A percentile compares a stretch with the other conserved stretches of the same genome.
Evolutionary conservation across 1,140 invertebrate genomes (phyloP).

Genomic region (Matsumurasca onukii): DNA sequence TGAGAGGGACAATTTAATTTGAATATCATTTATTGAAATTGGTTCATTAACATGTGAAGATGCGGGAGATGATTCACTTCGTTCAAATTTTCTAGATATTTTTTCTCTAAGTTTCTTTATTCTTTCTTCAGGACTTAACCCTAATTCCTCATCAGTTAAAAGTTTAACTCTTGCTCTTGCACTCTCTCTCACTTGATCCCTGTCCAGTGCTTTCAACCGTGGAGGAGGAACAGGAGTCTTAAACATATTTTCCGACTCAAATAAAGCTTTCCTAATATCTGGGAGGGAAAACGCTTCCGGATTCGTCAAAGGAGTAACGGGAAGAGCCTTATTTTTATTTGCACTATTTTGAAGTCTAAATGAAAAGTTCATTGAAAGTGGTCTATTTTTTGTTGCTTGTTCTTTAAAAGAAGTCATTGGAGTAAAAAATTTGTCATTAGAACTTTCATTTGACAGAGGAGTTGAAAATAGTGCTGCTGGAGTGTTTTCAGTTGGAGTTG

Average conservation of each 20-base stretch:
- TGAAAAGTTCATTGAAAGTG: slow-evolving; percentile 39
- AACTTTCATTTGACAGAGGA: background rate
- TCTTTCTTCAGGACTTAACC: slow-evolving; percentile 70
- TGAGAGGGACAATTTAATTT: slow-evolving; percentile 8
- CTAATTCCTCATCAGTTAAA: slow-evolving; percentile 70
- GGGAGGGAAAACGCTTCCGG: slow-evolving; percentile 46
- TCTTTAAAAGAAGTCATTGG: slow-evolving; percentile 39
- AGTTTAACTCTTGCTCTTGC: slow-evolving; percentile 64
- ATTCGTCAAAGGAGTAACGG: slow-evolving; percentile 29
- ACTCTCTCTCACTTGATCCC: slow-evolving; percentile 56
- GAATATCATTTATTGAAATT: background rate
- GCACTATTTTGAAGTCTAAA: slow-evolving; percentile 32
- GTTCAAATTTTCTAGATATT: slow-evolving; percentile 47
- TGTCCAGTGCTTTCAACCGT: slow-evolving; percentile 48
- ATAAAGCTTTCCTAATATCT: slow-evolving; percentile 44
- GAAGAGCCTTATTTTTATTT: slow-evolving; percentile 20
- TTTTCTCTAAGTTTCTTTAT: slow-evolving; percentile 57
- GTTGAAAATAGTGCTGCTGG: background rate
- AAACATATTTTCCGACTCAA: slow-evolving; percentile 45
- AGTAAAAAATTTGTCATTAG: slow-evolving; percentile 31
- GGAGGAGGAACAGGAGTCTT: slow-evolving; percentile 53
- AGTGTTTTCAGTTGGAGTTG: background rate
- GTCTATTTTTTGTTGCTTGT: slow-evolving; percentile 31
- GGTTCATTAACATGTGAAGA: background rate
- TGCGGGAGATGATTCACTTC: slow-evolving; percentile 37